Conservation (phyloP, 2,113 vertebrate species). For the Ctenodactylus gundi region DNA sequence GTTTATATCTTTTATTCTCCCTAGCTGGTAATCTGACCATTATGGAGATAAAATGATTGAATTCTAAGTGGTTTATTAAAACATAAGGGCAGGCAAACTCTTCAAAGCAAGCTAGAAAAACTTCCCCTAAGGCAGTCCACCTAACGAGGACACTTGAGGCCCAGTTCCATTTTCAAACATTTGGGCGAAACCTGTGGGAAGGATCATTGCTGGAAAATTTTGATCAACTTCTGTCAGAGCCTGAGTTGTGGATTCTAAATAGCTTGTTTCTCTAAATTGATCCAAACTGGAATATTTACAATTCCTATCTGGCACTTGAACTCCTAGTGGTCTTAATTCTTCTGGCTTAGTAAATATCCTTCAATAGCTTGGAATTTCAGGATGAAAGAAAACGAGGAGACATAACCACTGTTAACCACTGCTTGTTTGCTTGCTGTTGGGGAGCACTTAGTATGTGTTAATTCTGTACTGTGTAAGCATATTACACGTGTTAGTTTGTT, state of each 20-base stretch:
- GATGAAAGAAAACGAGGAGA: not conserved
- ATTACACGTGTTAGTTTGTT: not conserved
- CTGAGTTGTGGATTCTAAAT: not conserved
- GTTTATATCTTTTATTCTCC: not conserved
- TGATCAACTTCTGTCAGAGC: not conserved
- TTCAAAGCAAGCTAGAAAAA: slow-evolving; percentile 8
- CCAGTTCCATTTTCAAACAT: slow-evolving; percentile 33
- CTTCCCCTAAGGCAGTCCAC: not conserved
- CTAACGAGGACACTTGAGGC: not conserved
- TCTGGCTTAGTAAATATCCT: not conserved
- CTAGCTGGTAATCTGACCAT: slow-evolving; percentile 22
- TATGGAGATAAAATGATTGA: slow-evolving; percentile 51
- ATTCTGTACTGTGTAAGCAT: not conserved
- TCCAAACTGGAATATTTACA: not conserved
- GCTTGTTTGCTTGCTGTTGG: not conserved
- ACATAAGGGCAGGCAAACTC: not conserved
- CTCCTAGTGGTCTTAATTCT: not conserved
- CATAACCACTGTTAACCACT: not conserved
- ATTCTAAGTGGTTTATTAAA: slow-evolving; percentile 45
- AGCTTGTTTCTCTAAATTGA: slow-evolving; percentile 25
- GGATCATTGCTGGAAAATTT: not conserved
- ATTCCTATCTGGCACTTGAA: not conserved
- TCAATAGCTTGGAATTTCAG: not conserved
- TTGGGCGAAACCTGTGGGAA: not conserved
- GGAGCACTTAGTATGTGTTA: not conserved